Evolutionary conservation across 2,797 vertebrate genomes (phyloP).

Genomic region (Pantherophis alleghaniensis): DNA sequence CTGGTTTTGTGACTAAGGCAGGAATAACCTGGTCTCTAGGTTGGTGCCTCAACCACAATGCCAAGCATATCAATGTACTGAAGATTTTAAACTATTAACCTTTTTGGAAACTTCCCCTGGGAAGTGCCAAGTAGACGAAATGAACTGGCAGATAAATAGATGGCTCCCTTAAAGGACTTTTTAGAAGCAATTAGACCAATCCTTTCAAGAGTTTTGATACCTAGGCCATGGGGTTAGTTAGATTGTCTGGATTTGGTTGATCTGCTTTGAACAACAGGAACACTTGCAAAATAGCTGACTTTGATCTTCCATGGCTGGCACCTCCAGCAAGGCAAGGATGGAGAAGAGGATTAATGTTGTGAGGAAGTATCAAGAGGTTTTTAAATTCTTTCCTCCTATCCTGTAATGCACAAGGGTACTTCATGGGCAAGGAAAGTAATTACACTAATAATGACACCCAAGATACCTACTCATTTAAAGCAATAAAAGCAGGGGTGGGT

Average conservation of each 20-base stretch:
- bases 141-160: not conserved
- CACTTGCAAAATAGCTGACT: not conserved
- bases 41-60: not conserved
- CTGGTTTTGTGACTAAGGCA: not conserved
- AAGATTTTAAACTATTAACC: not conserved
- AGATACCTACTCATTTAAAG: not conserved
- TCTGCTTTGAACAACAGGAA: not conserved
- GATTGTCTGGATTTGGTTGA: not conserved
- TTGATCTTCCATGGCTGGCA: not conserved
- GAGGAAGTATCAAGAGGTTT: not conserved
- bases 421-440: not conserved
- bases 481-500: not conserved
- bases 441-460: not conserved
- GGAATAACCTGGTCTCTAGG: not conserved
- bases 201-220: not conserved
- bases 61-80: not conserved
- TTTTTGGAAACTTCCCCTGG: not conserved
- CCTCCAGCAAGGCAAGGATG: not conserved
- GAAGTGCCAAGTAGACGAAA: not conserved
- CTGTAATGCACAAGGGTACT: not conserved
- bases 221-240: not conserved
- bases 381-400: not conserved
- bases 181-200: not conserved
- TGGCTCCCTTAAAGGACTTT: not conserved
- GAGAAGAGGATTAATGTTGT: not conserved